Conservation (phyloP, 1,140 invertebrate genomes). For the Eupeodes corollae region DNA sequence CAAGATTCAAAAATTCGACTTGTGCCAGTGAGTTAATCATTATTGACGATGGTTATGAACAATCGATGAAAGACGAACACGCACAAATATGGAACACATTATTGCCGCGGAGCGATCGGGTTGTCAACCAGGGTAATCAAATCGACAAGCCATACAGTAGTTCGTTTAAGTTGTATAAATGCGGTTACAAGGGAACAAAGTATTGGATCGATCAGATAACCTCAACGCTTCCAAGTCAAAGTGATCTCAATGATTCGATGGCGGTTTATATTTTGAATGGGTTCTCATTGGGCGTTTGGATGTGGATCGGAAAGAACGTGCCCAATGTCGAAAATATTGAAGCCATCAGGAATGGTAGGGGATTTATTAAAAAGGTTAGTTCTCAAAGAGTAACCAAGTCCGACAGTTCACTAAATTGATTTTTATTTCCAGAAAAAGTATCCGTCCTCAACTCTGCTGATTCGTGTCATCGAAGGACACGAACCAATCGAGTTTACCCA, state of each 20-base stretch:
- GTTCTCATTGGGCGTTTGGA: constrained; percentile 77
- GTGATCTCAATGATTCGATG: constrained; percentile 54
- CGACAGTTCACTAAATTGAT: neutral
- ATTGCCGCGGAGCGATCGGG: constrained; percentile 52
- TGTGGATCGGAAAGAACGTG: constrained; percentile 76
- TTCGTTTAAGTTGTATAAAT: constrained; percentile 53
- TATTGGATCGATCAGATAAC: constrained; percentile 81
- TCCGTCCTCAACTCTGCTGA: constrained; percentile 59
- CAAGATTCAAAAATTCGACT: constrained; percentile 34
- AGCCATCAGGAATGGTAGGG: constrained; percentile 75
- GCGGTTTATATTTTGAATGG: constrained; percentile 76
- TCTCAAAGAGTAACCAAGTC: neutral
- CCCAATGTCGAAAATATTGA: constrained; percentile 57
- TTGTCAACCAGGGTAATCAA: constrained; percentile 45
- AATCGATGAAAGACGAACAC: constrained; percentile 51
- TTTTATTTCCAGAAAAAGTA: constrained; percentile 52
- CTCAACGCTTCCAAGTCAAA: constrained; percentile 64
- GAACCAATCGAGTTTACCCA: constrained; percentile 81
- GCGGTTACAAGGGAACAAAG: constrained; percentile 66
- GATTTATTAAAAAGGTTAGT: constrained; percentile 65
- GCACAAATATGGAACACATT: constrained; percentile 54
- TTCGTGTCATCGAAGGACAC: constrained; percentile 63
- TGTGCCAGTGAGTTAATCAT: constrained; percentile 50
- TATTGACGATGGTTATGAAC: constrained; percentile 78
- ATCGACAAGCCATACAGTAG: constrained; percentile 21